Percentiles rank a stretch among this genome's conserved stretches.
Evolutionary conservation across 2,113 vertebrate genomes (phyloP).

Genomic region (Leptobrachium leishanense): DNA sequence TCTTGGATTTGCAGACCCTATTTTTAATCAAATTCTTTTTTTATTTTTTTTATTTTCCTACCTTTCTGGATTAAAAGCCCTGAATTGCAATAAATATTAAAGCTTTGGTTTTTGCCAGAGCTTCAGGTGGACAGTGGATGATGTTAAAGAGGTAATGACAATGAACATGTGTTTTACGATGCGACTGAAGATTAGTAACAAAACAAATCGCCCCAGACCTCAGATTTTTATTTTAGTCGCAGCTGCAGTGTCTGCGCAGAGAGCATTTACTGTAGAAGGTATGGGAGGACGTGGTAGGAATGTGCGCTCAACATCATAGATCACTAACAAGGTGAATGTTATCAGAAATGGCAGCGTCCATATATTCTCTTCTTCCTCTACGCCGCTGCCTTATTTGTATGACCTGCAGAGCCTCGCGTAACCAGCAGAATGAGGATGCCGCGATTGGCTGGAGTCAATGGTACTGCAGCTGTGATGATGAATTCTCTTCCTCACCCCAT

Average conservation of each 20-base stretch:
- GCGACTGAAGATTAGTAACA: too few relatives aligned
- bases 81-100: too few relatives aligned
- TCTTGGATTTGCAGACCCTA: too few relatives aligned
- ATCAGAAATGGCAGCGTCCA: conserved; percentile 9
- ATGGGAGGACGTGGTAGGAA: neutral
- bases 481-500: conserved; percentile 34
- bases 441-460: conserved; percentile 26
- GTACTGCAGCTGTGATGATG: conserved; percentile 36
- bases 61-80: too few relatives aligned
- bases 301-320: neutral
- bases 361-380: conserved; percentile 18
- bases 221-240: too few relatives aligned
- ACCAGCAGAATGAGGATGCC: conserved; percentile 25
- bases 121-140: too few relatives aligned
- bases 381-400: conserved; percentile 37
- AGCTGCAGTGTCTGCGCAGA: neutral
- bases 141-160: too few relatives aligned
- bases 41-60: too few relatives aligned
- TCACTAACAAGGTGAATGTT: conserved; percentile 25
- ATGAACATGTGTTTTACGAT: too few relatives aligned
- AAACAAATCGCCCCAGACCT: too few relatives aligned
- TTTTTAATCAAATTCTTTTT: too few relatives aligned
- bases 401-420: conserved; percentile 37
- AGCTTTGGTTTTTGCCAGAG: too few relatives aligned
- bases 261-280: neutral